phyloP scores from a whole-genome alignment of 1,140 invertebrate species.

The Tetramorium alpestre region DNA sequence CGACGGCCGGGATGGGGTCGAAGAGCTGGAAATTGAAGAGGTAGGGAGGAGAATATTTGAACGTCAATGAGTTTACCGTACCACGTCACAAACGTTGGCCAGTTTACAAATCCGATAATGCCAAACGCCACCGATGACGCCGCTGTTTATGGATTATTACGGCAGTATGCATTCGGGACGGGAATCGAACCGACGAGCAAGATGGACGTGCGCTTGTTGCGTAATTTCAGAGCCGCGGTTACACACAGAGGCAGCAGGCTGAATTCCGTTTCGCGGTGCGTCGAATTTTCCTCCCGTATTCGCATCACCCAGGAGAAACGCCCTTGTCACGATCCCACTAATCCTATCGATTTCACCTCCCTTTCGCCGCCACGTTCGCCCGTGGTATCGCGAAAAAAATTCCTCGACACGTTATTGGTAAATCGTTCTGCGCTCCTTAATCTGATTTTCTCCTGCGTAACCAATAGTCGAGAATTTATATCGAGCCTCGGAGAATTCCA shows the following conservation, averaged over 20 bases:
- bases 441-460: conserved; percentile 49
- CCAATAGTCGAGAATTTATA: conserved; percentile 45
- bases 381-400: conserved; percentile 36
- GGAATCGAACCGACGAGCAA: not conserved
- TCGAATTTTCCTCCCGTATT: conserved; percentile 37
- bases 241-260: conserved; percentile 17
- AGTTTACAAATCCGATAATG: conserved; percentile 77
- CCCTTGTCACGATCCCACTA: conserved; percentile 41
- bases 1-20: conserved; percentile 14
- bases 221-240: conserved; percentile 33
- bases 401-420: conserved; percentile 49
- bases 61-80: conserved; percentile 65
- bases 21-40: conserved; percentile 53
- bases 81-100: conserved; percentile 62
- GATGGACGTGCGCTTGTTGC: conserved; percentile 25
- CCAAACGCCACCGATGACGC: conserved; percentile 69
- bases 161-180: conserved; percentile 29
- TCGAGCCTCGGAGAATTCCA: conserved; percentile 42
- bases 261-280: conserved; percentile 26
- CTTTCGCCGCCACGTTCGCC: conserved; percentile 18
- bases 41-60: conserved; percentile 35
- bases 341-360: conserved; percentile 39
- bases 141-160: conserved; percentile 67
- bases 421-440: conserved; percentile 48
- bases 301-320: not conserved